Conservation (phyloP, 2,113 vertebrate species). For the Hemichromis elongatus region DNA sequence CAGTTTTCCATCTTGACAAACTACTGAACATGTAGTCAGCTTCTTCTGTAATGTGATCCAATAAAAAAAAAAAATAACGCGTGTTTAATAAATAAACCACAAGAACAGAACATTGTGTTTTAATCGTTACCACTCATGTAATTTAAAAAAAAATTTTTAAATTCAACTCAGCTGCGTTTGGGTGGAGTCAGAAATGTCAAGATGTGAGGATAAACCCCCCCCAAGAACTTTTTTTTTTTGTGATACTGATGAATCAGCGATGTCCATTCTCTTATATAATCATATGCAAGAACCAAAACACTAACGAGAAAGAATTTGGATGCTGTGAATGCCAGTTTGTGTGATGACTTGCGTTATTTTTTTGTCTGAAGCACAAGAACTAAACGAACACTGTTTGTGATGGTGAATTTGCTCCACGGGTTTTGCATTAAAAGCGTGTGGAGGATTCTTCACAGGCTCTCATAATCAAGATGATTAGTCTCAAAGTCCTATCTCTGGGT, state of each 20-base stretch:
- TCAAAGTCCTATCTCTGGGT: background rate
- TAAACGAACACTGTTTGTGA: background rate
- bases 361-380: background rate
- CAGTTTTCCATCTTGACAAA: background rate
- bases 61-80: background rate
- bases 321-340: background rate
- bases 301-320: background rate
- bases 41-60: background rate
- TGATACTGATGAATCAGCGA: background rate
- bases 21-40: background rate
- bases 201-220: background rate
- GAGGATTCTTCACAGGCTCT: fast-evolving
- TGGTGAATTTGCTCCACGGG: too few relatives aligned
- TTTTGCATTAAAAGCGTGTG: background rate
- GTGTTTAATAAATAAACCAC: background rate
- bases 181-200: background rate
- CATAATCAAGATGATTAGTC: background rate
- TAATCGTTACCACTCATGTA: background rate
- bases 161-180: background rate
- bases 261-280: background rate
- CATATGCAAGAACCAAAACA: background rate
- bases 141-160: background rate
- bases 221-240: background rate
- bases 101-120: background rate
- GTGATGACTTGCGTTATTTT: background rate